Evolutionary conservation across 2,113 vertebrate species (phyloP).

Genomic region (Gasterosteus nipponicus): DNA sequence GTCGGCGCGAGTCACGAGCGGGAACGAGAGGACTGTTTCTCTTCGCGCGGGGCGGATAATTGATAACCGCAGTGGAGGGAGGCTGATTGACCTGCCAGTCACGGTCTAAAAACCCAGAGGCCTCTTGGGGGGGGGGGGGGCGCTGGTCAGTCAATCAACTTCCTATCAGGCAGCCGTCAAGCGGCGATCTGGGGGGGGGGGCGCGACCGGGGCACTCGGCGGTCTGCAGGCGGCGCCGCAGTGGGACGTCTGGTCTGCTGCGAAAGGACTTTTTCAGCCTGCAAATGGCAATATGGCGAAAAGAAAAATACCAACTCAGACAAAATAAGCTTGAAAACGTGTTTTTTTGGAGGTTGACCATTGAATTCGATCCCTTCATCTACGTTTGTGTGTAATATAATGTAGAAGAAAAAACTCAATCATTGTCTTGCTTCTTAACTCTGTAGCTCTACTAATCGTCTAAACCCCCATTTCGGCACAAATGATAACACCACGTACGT

Average conservation of each 20-base stretch:
- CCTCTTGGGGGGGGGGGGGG: conserved; percentile 50
- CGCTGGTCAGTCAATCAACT: conserved; percentile 78
- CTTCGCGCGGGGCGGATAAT: conserved; percentile 70
- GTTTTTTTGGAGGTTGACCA: not conserved
- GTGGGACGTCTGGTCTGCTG: too few species aligned
- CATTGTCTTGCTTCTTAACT: not conserved
- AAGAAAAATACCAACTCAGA: not conserved
- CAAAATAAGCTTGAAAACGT: not conserved
- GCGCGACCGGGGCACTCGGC: conserved; percentile 59
- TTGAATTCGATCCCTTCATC: not conserved
- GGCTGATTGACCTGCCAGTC: conserved; percentile 82
- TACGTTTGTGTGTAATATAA: not conserved
- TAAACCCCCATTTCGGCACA: not conserved
- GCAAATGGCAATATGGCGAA: not conserved
- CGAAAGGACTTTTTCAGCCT: too few species aligned
- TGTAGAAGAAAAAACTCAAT: not conserved
- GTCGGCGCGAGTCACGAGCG: conserved; percentile 60
- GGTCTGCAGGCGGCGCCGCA: conserved; percentile 31
- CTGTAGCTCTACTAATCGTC: not conserved
- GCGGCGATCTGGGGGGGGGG: conserved; percentile 65
- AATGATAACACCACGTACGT: not conserved
- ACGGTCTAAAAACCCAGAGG: conserved; percentile 50
- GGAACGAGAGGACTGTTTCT: conserved; percentile 50
- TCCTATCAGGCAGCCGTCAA: conserved; percentile 78
- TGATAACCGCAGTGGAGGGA: conserved; percentile 69